Evolutionary conservation across 2,797 vertebrate species (phyloP).

Genomic region (Cyclura pinguis): DNA sequence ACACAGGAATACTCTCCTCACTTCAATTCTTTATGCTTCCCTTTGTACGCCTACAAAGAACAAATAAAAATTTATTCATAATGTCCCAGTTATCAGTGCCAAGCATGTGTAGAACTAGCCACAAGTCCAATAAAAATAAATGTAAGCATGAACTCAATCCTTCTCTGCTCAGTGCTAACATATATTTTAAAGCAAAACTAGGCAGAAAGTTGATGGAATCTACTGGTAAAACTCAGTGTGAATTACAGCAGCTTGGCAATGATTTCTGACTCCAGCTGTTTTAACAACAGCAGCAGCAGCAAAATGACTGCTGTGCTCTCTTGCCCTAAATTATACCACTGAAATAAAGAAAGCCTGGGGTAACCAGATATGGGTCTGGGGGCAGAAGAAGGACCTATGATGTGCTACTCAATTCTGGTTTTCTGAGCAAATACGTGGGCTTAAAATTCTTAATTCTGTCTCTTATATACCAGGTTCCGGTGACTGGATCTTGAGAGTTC

Average conservation of each 20-base stretch:
- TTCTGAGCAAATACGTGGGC: background rate
- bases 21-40: background rate
- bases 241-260: no score
- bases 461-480: no score
- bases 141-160: background rate
- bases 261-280: background rate
- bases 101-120: background rate
- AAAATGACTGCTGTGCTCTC: background rate
- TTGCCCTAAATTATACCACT: background rate
- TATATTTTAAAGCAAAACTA: background rate
- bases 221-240: background rate
- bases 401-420: background rate
- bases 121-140: background rate
- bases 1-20: background rate
- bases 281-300: background rate
- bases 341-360: background rate
- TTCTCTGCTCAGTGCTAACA: background rate
- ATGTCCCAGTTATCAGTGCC: background rate
- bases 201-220: background rate
- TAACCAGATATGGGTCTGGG: background rate
- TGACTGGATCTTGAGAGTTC: no score
- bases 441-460: background rate
- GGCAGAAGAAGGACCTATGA: background rate
- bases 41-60: background rate
- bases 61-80: background rate